Conservation (phyloP, 2,113 vertebrate species). For the Zootoca vivipara region DNA sequence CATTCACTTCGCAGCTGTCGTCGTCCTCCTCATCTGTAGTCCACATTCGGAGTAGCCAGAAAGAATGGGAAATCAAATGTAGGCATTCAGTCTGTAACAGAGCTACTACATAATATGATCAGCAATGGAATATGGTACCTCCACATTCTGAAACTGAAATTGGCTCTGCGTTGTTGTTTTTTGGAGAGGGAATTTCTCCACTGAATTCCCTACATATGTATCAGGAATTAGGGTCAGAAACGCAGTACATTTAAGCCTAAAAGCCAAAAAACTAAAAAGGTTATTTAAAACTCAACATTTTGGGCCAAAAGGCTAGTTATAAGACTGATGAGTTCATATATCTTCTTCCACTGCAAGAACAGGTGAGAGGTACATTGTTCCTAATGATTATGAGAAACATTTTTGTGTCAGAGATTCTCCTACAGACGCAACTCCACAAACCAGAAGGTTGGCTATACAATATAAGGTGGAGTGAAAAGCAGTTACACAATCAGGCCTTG, state of each 20-base stretch:
- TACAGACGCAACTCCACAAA: background rate
- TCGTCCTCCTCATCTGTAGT: constrained; percentile 80
- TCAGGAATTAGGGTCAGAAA: background rate
- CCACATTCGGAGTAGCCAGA: background rate
- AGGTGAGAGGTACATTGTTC: background rate
- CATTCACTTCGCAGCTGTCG: constrained; percentile 85
- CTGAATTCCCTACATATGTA: background rate
- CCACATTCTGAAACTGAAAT: background rate
- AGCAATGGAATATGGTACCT: background rate
- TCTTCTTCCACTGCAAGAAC: background rate
- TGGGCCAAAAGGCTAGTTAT: background rate
- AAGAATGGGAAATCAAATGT: background rate
- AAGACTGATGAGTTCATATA: background rate
- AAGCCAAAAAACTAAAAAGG: background rate
- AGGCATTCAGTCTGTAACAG: background rate
- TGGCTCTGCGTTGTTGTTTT: background rate
- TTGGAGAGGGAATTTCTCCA: background rate
- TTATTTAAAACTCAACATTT: background rate
- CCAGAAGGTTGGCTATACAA: background rate
- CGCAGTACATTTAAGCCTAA: too few species aligned
- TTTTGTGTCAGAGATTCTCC: background rate
- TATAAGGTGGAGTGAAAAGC: background rate
- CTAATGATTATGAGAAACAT: background rate
- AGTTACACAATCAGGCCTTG: background rate
- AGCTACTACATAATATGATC: background rate